Conservation (phyloP, 2,113 vertebrate species). For the Lycaon pictus region DNA sequence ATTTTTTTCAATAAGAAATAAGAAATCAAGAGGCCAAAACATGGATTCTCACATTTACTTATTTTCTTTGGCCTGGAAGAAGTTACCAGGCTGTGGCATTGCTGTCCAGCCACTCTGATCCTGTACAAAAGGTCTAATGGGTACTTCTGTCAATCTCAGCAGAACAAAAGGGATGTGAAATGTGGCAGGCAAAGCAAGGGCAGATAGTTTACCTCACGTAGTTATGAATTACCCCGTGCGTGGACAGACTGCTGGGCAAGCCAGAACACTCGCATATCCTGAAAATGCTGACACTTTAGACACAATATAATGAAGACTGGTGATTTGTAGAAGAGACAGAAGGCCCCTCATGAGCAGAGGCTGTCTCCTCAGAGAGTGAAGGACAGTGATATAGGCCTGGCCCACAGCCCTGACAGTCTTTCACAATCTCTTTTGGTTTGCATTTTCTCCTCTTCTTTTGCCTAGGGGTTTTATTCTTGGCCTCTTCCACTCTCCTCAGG, state of each 20-base stretch:
- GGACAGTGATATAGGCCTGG: background rate
- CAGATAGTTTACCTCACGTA: slow-evolving; percentile 8
- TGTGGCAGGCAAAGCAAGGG: background rate
- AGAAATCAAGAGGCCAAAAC: slow-evolving; percentile 26
- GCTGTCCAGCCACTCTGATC: background rate
- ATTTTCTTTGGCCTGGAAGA: slow-evolving; percentile 21
- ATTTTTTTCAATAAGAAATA: background rate
- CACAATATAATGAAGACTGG: background rate
- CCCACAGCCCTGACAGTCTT: background rate
- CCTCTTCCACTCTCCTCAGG: background rate
- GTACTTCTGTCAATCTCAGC: background rate
- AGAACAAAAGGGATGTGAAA: background rate
- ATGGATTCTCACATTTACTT: background rate
- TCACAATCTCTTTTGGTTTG: background rate
- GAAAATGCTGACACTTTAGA: background rate
- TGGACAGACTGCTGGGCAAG: background rate
- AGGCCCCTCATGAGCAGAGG: background rate
- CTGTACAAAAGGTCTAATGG: slow-evolving; percentile 2
- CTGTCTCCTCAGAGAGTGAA: background rate
- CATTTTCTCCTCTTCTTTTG: background rate
- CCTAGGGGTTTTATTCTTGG: background rate
- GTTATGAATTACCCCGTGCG: background rate
- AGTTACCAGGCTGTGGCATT: background rate
- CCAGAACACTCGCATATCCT: background rate
- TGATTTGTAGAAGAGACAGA: background rate